phyloP scores from a whole-genome alignment of 2,888 invertebrate genomes.

The Deilephila elpenor region DNA sequence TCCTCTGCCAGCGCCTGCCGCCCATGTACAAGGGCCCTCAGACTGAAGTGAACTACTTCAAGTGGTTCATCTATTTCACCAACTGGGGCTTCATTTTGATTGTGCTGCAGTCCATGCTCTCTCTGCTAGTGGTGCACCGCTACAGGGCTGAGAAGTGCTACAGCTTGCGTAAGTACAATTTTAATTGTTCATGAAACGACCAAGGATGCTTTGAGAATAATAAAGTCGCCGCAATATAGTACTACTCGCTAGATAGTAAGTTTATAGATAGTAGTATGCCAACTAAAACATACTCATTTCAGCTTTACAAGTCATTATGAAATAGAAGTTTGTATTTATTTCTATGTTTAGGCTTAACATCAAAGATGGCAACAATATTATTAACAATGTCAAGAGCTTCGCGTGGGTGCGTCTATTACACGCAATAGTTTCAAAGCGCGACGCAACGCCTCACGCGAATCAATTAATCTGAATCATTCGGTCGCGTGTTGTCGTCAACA shows the following conservation, averaged over 20 bases:
- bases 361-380: background rate
- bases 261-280: too few species aligned
- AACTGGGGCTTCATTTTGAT: slow-evolving; percentile 88
- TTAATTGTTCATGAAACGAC: background rate
- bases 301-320: too few species aligned
- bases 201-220: too few species aligned
- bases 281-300: too few species aligned
- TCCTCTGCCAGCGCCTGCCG: slow-evolving; percentile 72
- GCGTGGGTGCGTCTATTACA: slow-evolving; percentile 62
- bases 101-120: slow-evolving; percentile 84
- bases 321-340: background rate
- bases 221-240: too few species aligned
- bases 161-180: slow-evolving; percentile 54
- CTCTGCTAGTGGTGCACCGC: slow-evolving; percentile 77
- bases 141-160: slow-evolving; percentile 66
- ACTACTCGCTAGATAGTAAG: too few species aligned
- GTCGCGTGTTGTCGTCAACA: slow-evolving; percentile 59
- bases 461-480: slow-evolving; percentile 67
- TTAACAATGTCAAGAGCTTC: slow-evolving; percentile 59
- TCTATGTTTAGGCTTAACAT: background rate
- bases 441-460: slow-evolving; percentile 57
- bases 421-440: slow-evolving; percentile 54
- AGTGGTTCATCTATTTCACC: slow-evolving; percentile 90
- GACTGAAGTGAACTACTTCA: slow-evolving; percentile 76
- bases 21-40: slow-evolving; percentile 65